Evolutionary conservation across 1,140 invertebrate genomes (phyloP), one percentile per base, ranked within the genome.

Genomic region (Galendromus occidentalis): DNA sequence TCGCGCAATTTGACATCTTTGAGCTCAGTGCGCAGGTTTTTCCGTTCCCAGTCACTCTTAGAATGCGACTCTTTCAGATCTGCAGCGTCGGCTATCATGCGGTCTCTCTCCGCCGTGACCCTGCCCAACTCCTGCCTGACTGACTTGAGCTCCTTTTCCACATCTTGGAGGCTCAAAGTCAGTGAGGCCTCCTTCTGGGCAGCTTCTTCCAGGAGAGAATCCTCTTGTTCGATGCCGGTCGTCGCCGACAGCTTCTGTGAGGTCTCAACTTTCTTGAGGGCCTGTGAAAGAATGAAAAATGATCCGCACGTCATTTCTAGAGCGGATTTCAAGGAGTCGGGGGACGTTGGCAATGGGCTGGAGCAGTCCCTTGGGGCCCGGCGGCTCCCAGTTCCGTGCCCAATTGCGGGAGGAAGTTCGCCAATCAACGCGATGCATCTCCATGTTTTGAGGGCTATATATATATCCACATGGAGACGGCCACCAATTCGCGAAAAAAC

Each of bases 211-310:
- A 98, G 79, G 47, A 98, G 82, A 63, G 84, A 86, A 78, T 97
- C 92, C 80, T 98, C 95, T 74, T 94, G 88, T 78, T 97, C 91
- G 70, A 97, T 93, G 63, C 94, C 94, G 75, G 86, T 91, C 74
- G 88, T 87, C 59, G 91, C 92, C 30, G 91, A 91, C 66, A 90
- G 85, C 66, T 76, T 76, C 74, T 95, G 92, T 74, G 86, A 91
- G 68, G 86, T 86, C 76, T 96, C 91, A 75, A 92, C 89, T 80
- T 94, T 93, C 69, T 87, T 84, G 69, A 98, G 81, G 25, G 91
- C 91, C 90, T 96, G 75, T 20, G 82, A 81, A 73, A 64, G 47
- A n/a, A n/a, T n/a, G n/a, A n/a, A n/a, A n/a, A 71, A 68, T 25
- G n/a, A 68, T 4, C 9, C 4, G 9, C 4, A 39, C n/a, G n/a